Evolutionary conservation across 2,888 invertebrate species (phyloP), one percentile per base, ranked within the genome.

Genomic region (Agonum fuliginosum): DNA sequence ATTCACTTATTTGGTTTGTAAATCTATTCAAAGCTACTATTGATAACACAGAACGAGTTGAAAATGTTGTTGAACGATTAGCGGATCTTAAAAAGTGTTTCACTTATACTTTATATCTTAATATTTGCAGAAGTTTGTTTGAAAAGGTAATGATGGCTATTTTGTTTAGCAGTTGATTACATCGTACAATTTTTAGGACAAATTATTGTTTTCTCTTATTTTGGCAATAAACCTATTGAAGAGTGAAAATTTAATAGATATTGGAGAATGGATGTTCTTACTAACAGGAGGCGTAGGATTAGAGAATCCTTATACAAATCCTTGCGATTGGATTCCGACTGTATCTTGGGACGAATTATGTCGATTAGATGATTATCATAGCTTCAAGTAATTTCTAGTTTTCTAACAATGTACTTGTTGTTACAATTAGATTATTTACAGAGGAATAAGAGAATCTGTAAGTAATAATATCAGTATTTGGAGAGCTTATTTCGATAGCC

Each of bases 1-100:
- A 97, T 86, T 97, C 97, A 0, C 88, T 98, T 82, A 91, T 91
- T 1, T 98, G 98, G 98, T 98, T 97, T 86, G 95, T 98, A 83
- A 94, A 94, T 81, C 89, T 98, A 24, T 98, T 95, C 86, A 93
- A 93, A 81, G 89, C 92, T 58, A 92, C 96, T 17, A 97, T 98
- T 78, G 96, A 97, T 81, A 94, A 94, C 81, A 95, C 95, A 0
- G 94, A 95, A 82, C 93, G 92, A 82, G 92, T 92, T n/a, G 97
- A 97, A 80, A 93, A 94, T 80, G 92, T 98, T 8, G 88, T 89
- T 0, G 89, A 91, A 80, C 90, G 97, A 65, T 88, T 97, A 34
- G 86, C 87, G 37, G 94, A 95, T 85, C 87, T 98, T 79, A 92
- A 91, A 72, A 90, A 91, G 75, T 93, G 93, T 85, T 97, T 98